Evolutionary conservation across 2,113 vertebrate species (phyloP).

Genomic region (Emydocephalus ijimae): DNA sequence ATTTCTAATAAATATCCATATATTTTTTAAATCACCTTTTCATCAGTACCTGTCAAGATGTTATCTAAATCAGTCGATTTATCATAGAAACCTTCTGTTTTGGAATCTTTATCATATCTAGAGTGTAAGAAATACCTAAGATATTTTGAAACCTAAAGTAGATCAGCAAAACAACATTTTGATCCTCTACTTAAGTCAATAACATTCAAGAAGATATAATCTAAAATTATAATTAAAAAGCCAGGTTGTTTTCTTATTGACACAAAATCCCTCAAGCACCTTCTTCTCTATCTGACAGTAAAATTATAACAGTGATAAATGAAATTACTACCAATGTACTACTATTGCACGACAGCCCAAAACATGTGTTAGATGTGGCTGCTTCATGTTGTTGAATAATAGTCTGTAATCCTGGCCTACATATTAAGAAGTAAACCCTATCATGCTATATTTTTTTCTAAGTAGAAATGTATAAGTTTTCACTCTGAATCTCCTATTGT

Average conservation of each 20-base stretch:
- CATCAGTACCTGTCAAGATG: too few relatives aligned
- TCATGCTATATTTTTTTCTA: background rate
- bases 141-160: background rate
- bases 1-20: too few relatives aligned
- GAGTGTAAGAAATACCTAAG: background rate
- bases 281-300: background rate
- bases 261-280: background rate
- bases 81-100: too few relatives aligned
- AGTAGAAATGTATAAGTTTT: background rate
- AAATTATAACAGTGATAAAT: background rate
- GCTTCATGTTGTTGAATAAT: background rate
- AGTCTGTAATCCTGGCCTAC: background rate
- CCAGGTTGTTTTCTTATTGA: background rate
- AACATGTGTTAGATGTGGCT: background rate
- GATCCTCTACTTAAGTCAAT: background rate
- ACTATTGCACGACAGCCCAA: background rate
- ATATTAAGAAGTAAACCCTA: background rate
- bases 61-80: too few relatives aligned
- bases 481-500: background rate
- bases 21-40: too few relatives aligned
- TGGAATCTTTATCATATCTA: too few relatives aligned
- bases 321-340: background rate
- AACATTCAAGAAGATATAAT: background rate
- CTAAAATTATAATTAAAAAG: background rate
- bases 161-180: background rate